These are phyloP conservation scores for Sebastes itinus DNA, from an alignment of 2,797 vertebrate species.

Conservation along the genomic window DNA sequence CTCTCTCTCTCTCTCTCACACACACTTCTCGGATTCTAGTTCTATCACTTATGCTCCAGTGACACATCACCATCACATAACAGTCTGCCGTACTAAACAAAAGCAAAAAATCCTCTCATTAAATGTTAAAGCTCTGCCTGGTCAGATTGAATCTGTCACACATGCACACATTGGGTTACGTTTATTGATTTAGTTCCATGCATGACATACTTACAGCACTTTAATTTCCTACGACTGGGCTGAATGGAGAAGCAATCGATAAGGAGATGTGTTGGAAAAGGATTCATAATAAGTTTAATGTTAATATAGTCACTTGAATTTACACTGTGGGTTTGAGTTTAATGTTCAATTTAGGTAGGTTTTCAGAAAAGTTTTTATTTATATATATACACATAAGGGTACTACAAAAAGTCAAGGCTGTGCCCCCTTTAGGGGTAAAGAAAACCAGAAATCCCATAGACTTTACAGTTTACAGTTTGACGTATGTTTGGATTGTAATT, in stretches of 20 bases:
- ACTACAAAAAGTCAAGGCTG: background rate
- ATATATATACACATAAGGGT: background rate
- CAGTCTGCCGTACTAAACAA: constrained; percentile 3
- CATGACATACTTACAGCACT: constrained; percentile 46
- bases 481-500: no score
- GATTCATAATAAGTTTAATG: background rate
- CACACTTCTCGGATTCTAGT: constrained; percentile 3
- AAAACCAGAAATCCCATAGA: no score
- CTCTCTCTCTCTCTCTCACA: background rate
- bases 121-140: constrained; percentile 65
- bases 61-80: constrained; percentile 24
- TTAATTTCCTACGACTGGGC: constrained; percentile 29
- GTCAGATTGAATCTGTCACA: constrained; percentile 52
- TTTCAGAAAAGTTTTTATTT: background rate
- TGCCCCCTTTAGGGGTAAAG: no score
- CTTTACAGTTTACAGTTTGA: no score
- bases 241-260: constrained; percentile 1
- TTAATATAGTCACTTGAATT: background rate
- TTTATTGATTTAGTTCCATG: constrained; percentile 39
- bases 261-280: background rate
- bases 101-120: constrained; percentile 41
- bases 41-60: constrained; percentile 27
- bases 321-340: background rate
- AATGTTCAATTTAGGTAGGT: background rate
- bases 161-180: constrained; percentile 4